phyloP scores from a whole-genome alignment of 2,113 vertebrate genomes.

The Crotalus viridis region DNA sequence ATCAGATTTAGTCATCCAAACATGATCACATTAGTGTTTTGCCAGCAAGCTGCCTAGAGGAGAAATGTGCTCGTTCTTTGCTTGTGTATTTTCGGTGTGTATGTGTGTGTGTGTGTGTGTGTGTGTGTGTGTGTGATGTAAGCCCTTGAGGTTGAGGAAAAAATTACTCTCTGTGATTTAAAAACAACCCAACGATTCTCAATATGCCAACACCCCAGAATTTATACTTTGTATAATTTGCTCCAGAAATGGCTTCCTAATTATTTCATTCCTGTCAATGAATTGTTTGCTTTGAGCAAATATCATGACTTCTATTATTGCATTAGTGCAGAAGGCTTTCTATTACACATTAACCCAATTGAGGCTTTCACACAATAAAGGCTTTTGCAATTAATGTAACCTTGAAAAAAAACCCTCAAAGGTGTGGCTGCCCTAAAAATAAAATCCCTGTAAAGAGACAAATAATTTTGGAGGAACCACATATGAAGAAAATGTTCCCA shows the following conservation, averaged over 20 bases:
- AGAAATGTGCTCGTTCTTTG: neutral
- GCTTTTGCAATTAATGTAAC: neutral
- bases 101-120: no score
- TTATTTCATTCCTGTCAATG: neutral
- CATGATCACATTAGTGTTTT: neutral
- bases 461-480: neutral
- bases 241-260: neutral
- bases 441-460: neutral
- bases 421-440: neutral
- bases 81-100: neutral
- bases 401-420: neutral
- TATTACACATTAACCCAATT: constrained; percentile 16
- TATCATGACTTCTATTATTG: neutral
- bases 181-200: neutral
- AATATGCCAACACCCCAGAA: neutral
- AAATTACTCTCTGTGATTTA: neutral
- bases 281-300: neutral
- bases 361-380: neutral
- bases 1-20: constrained; percentile 13
- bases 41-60: neutral
- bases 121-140: neutral
- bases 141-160: neutral
- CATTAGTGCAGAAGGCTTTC: constrained; percentile 17
- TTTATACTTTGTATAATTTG: neutral
- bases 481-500: neutral